Evolutionary conservation across 2,113 vertebrate species (phyloP), one percentile per base, ranked within the genome.

Genomic region (Gymnogyps californianus): DNA sequence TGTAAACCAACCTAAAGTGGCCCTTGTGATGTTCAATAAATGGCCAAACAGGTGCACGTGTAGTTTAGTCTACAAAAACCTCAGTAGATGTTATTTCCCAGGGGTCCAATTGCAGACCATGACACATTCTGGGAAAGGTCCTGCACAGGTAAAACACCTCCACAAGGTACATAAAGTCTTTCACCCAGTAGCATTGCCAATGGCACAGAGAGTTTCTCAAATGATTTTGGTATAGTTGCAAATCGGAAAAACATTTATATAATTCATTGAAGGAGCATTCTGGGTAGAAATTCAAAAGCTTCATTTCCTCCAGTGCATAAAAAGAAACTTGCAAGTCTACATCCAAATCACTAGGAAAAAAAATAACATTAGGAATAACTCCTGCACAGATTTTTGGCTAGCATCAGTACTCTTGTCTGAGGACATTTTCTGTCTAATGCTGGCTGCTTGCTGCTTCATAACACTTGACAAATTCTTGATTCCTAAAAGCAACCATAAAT

Each of bases 401-500:
- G 69, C 79, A 76, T 92, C n/a, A 3, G 59, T 86, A 66, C 57
- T 94, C 97, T 97, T 90, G 94, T 87, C 93, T 85, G 77, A 90
- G 96, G 94, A 94, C 57, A 89, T 98, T 97, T 97, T 94, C 66
- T 94, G 40, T 95, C 96, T 85, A 83, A 86, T 69, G 95, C 93
- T 94, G 93, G 89, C 90, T 80, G 82, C 96, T 95, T 72, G 65
- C 87, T 96, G 96, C 92, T 98, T 96, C 93, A 83, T 87, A 97
- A 95, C 96, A 90, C 82, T 97, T 97, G 97, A 98, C 85, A 97
- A 97, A 97, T 95, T 95, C 96, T 94, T 91, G 32, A 85, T 96
- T 97, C 91, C 93, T 98, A 96, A 98, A 98, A 97, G 90, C 83
- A 97, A 77, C 80, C 26, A 4, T 96, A 97, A 97, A 97, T 92